phyloP scores from a whole-genome alignment of 2,113 vertebrate genomes.

The Callopanchax toddi region DNA sequence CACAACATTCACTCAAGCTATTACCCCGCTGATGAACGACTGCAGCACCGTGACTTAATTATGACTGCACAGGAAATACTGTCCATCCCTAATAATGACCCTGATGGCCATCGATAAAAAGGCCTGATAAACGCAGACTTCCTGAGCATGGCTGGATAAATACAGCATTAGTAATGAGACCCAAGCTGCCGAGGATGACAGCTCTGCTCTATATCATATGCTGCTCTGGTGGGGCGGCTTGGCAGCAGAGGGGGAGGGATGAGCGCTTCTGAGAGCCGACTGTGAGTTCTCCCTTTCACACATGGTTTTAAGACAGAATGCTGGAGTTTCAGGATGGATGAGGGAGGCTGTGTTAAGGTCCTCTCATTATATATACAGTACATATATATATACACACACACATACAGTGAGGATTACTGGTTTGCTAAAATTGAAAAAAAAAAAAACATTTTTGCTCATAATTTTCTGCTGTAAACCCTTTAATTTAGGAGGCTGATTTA shows the following conservation, averaged over 20 bases:
- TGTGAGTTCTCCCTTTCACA: slow-evolving; percentile 7
- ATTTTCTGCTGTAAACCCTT: too few species aligned
- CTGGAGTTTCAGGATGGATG: slow-evolving; percentile 37
- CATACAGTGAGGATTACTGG: too few species aligned
- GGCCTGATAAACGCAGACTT: slow-evolving; percentile 78
- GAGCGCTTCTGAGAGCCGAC: slow-evolving; percentile 45
- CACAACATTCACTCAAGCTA: slow-evolving; percentile 61
- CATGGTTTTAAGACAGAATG: slow-evolving; percentile 33
- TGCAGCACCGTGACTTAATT: slow-evolving; percentile 74
- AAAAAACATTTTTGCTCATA: too few species aligned
- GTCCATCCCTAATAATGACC: slow-evolving; percentile 77
- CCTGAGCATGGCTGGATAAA: slow-evolving; percentile 74
- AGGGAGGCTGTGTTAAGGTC: slow-evolving; percentile 37
- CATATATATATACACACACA: too few species aligned
- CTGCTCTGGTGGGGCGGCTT: slow-evolving; percentile 46
- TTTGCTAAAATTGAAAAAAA: too few species aligned
- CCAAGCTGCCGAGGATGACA: slow-evolving; percentile 62
- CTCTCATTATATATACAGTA: too few species aligned
- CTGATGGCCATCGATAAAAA: slow-evolving; percentile 79
- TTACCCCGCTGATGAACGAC: slow-evolving; percentile 62
- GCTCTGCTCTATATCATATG: slow-evolving; percentile 74
- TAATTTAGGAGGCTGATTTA: too few species aligned
- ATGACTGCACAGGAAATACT: slow-evolving; percentile 76
- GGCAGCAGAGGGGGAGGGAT: background rate
- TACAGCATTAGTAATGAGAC: slow-evolving; percentile 74